These are phyloP conservation scores for Sarcophaga rosellei DNA, from an alignment of 2,888 invertebrate species.

Conservation along the genomic window DNA sequence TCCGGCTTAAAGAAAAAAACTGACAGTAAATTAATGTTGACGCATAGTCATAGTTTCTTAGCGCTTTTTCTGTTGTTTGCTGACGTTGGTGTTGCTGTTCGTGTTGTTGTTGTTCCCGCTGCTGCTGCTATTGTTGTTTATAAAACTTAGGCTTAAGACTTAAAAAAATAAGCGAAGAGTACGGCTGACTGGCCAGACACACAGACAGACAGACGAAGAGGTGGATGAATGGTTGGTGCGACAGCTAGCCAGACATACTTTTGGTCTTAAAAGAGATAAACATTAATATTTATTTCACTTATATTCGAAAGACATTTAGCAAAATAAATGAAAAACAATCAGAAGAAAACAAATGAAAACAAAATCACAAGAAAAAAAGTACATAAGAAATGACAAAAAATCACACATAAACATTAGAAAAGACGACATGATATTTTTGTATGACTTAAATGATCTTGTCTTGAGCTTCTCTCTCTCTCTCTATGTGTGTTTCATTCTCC, in stretches of 20 bases:
- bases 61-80: neutral
- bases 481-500: neutral
- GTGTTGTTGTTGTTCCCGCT: slow-evolving; percentile 1
- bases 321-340: slow-evolving; percentile 50
- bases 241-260: slow-evolving; percentile 30
- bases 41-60: slow-evolving; percentile 67
- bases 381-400: slow-evolving; percentile 72
- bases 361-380: neutral
- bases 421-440: slow-evolving; percentile 14
- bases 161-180: neutral
- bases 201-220: neutral
- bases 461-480: neutral
- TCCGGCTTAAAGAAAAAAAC: slow-evolving; percentile 79
- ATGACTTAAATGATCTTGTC: neutral
- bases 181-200: neutral
- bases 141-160: slow-evolving; percentile 44
- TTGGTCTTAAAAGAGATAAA: slow-evolving; percentile 66
- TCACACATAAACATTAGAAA: slow-evolving; percentile 76
- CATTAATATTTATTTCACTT: slow-evolving; percentile 67
- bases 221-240: too few relatives aligned
- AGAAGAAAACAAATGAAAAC: neutral
- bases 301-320: slow-evolving; percentile 62
- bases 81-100: slow-evolving; percentile 15
- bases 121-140: slow-evolving; percentile 30
- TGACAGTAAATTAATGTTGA: slow-evolving; percentile 80